These are phyloP conservation scores for Amorpha juglandis DNA, from an alignment of 2,888 invertebrate species.

Conservation along the genomic window DNA sequence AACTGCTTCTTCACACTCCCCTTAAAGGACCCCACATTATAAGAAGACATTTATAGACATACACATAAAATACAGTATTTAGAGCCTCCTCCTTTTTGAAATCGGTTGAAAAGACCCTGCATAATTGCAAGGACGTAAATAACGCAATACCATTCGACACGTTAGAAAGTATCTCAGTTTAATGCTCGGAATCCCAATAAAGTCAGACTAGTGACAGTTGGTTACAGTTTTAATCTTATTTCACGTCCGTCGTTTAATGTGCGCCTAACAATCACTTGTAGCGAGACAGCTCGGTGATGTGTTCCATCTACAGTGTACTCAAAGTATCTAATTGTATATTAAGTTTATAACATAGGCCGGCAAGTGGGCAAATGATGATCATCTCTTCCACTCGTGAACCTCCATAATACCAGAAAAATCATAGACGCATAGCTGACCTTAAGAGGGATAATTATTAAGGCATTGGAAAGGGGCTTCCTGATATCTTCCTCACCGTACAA, in stretches of 20 bases:
- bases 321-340: constrained; percentile 24
- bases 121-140: constrained; percentile 26
- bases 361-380: too few relatives aligned
- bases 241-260: constrained; percentile 57
- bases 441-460: too few relatives aligned
- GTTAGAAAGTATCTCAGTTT: constrained; percentile 32
- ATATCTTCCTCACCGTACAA: too few relatives aligned
- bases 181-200: constrained; percentile 45
- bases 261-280: constrained; percentile 64
- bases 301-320: constrained; percentile 48
- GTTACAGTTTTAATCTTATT: constrained; percentile 60
- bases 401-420: too few relatives aligned
- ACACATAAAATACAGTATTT: background rate
- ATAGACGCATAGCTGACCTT: too few relatives aligned
- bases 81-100: background rate
- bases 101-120: background rate
- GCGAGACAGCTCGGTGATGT: constrained; percentile 47
- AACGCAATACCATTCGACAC: constrained; percentile 25
- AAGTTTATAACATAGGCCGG: background rate
- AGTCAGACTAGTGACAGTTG: constrained; percentile 44
- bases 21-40: too few relatives aligned
- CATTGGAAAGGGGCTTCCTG: too few relatives aligned
- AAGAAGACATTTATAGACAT: too few relatives aligned
- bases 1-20: too few relatives aligned
- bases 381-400: too few relatives aligned